A percentile compares a stretch with the other conserved stretches of the same genome.
Conservation (phyloP, 1,140 invertebrate genomes). For the Venustaconcha ellipsiformis region DNA sequence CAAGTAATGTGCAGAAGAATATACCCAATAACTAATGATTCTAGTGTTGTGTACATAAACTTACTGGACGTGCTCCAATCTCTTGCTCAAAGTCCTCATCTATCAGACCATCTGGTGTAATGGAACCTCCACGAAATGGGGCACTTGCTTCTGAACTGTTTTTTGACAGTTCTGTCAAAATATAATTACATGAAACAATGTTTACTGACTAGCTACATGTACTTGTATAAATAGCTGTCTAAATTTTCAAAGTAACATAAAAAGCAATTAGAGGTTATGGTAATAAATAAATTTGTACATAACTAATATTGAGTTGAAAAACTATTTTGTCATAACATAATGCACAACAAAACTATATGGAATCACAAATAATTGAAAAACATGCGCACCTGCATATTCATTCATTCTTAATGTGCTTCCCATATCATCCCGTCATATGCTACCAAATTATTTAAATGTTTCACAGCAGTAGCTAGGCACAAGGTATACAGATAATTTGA, state of each 20-base stretch:
- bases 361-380: too few species aligned
- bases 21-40: too few species aligned
- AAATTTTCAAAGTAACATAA: neutral
- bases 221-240: neutral
- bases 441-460: too few species aligned
- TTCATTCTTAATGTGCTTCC: too few species aligned
- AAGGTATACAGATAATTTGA: too few species aligned
- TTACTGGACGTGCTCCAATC: slow-evolving; percentile 75
- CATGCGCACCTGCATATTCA: too few species aligned
- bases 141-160: slow-evolving; percentile 73
- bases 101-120: slow-evolving; percentile 87
- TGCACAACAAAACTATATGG: neutral
- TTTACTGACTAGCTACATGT: neutral
- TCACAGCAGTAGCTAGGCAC: too few species aligned
- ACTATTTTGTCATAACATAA: slow-evolving; percentile 9
- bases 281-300: neutral
- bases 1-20: too few species aligned
- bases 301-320: slow-evolving; percentile 20
- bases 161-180: slow-evolving; percentile 57
- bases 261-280: neutral
- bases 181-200: neutral
- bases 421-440: too few species aligned
- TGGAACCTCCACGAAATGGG: slow-evolving; percentile 76
- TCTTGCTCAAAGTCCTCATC: slow-evolving; percentile 95
- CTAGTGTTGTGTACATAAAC: neutral